Conservation (phyloP, 1,140 invertebrate species). For the Brachionus plicatilis region DNA sequence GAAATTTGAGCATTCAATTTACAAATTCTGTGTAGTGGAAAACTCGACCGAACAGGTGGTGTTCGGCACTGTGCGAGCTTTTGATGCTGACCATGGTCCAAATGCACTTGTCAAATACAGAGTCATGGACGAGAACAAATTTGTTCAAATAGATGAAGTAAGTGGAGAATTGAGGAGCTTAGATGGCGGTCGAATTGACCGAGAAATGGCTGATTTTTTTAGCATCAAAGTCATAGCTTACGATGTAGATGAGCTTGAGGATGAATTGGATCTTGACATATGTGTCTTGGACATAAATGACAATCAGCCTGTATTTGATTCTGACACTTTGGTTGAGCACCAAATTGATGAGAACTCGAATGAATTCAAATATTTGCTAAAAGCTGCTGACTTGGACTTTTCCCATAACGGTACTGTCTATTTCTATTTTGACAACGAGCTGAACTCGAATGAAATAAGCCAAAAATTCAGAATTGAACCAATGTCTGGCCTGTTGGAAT, state of each 20-base stretch:
- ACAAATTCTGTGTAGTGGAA: constrained; percentile 35
- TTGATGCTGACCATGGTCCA: neutral
- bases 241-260: constrained; percentile 18
- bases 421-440: constrained; percentile 7
- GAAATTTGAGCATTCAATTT: neutral
- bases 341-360: neutral
- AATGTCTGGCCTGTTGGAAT: neutral
- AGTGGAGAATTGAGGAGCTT: constrained; percentile 4
- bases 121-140: neutral
- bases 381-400: constrained; percentile 14
- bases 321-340: neutral
- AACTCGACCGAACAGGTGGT: neutral
- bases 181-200: neutral
- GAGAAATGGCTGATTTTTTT: neutral
- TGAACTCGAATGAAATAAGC: neutral
- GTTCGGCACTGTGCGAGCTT: constrained; percentile 1
- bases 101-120: constrained; percentile 33
- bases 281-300: constrained; percentile 35
- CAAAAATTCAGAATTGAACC: constrained; percentile 33
- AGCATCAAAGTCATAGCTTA: neutral
- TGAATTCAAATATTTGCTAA: neutral
- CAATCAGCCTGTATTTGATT: neutral
- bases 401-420: neutral
- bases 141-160: neutral
- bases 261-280: neutral